Conservation (phyloP, 2,797 vertebrate genomes). For the Atherinosoma microstoma region DNA sequence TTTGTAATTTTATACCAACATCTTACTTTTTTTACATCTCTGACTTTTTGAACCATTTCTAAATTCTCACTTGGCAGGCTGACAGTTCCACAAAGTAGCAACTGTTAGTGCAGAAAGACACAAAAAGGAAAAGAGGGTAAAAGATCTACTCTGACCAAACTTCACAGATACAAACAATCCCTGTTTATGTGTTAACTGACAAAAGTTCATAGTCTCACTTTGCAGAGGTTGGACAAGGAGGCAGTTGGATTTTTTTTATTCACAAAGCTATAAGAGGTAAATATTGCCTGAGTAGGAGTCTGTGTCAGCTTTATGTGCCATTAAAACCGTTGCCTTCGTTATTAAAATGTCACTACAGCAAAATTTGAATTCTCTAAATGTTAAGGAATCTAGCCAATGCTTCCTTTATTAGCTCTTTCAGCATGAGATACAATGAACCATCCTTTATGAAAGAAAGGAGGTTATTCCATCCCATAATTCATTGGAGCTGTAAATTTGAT, state of each 20-base stretch:
- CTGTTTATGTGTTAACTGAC: constrained; percentile 20
- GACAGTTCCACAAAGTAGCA: constrained; percentile 40
- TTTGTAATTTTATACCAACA: constrained; percentile 19
- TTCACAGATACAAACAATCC: constrained; percentile 17
- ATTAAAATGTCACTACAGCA: background rate
- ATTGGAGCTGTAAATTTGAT: too few relatives aligned
- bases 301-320: background rate
- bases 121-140: constrained; percentile 26
- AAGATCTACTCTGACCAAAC: constrained; percentile 22
- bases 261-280: constrained; percentile 25
- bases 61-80: constrained; percentile 41
- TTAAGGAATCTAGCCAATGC: too few relatives aligned
- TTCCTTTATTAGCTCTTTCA: too few relatives aligned
- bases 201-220: constrained; percentile 24
- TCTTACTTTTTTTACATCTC: too few relatives aligned
- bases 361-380: background rate
- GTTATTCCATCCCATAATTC: too few relatives aligned
- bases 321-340: constrained; percentile 5
- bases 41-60: constrained; percentile 38
- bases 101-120: constrained; percentile 40
- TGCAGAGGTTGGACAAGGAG: constrained; percentile 1
- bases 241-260: constrained; percentile 5
- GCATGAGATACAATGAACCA: too few relatives aligned
- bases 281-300: background rate
- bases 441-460: too few relatives aligned